Base-by-base conservation (phyloP, 1,140 invertebrate genomes). In the Cyrtorhinus lividipennis region DNA sequence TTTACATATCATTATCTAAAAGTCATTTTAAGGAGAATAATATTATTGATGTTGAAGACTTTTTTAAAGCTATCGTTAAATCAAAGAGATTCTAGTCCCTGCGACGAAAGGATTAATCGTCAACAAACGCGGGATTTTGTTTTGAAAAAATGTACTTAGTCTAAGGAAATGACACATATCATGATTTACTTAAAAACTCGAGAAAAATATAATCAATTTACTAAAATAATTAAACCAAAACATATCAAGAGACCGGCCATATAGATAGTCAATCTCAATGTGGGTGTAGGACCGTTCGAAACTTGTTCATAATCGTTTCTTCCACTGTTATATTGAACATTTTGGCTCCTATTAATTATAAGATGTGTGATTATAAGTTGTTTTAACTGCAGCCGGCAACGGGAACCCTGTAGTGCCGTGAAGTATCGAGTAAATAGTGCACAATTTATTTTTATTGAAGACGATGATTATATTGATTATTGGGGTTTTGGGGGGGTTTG, bases 161-260 rank as follows among this genome's bases (percentile, higher is more conserved):
- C 38, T 38, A 30, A 24, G 20, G 30, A 38, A 38, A 15, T 24
- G 18, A 30, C 20, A 30, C 25, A 61, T 30, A 46, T 10, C 27
- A 61, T 8, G 30, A 27, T 27, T 18, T 12, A 60, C 22, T 27
- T 27, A 27, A 27, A 27, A 27, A 27, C 26, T 60, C 22, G 18
- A 24, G 22, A 60, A 27, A 15, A 26, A 27, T 60, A 60, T 27
- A 18, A 27, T 27, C 22, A 61, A 53, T 53, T 20, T 44, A 53
- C 18, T 53, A 46, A 61, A 44, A 13, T 44, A 23, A 20, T 26
- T 60, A 45, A 45, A 20, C 20, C 27, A 45, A 45, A 13, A n/a
- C 27, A 61, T 62, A 62, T 62, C 61, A 62, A 48, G 24, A 24
- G 24, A 24, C 61, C 61, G 61, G 61, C 61, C 61, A 62, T 56